Evolutionary conservation across 64 coral and sea anemone genomes (phyloP).

Genomic region (Exaiptasia diaphana): DNA sequence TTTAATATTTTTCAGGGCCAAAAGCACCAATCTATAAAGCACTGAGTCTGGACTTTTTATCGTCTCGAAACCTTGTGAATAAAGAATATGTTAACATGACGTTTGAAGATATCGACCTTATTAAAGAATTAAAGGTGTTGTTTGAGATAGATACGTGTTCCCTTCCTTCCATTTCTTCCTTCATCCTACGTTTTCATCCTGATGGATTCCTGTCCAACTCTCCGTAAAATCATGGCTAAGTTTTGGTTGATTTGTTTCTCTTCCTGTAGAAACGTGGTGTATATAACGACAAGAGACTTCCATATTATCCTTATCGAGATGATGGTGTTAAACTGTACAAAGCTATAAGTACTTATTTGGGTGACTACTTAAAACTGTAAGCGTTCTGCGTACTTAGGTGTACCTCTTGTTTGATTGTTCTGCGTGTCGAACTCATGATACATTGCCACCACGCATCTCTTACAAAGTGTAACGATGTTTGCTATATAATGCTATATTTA

Average conservation of each 20-base stretch:
- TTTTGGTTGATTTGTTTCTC: neutral
- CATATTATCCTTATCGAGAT: slow-evolving; percentile 96
- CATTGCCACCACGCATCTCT: no score
- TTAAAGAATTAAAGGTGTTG: slow-evolving; percentile 68
- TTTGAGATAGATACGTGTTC: neutral
- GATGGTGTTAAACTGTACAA: slow-evolving; percentile 55
- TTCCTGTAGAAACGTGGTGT: slow-evolving; percentile 82
- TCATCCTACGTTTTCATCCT: no score
- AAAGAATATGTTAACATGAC: slow-evolving; percentile 79
- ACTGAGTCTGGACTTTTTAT: slow-evolving; percentile 75
- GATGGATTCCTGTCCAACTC: no score
- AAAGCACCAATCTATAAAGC: slow-evolving; percentile 86
- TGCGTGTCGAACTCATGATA: neutral
- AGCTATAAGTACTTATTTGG: slow-evolving; percentile 50
- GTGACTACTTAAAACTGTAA: slow-evolving; percentile 75
- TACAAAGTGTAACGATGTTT: no score
- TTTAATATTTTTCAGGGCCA: slow-evolving; percentile 37
- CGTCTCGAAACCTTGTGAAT: slow-evolving; percentile 69
- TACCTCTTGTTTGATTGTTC: neutral
- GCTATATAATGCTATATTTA: neutral
- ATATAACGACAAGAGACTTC: slow-evolving; percentile 57
- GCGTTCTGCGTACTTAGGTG: neutral
- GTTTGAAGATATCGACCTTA: slow-evolving; percentile 73
- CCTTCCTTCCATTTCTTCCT: no score
- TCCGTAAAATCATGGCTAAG: no score